phyloP scores from a whole-genome alignment of 2,113 vertebrate genomes.

The rat (Rattus norvegicus) region GRCr8 NC_086022.1:35614001-35614500 shows the following conservation, averaged over 20 bases:
- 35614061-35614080: slow-evolving; percentile 29
- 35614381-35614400: not conserved
- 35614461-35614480: not conserved
- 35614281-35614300: not conserved
- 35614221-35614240: slow-evolving; percentile 4
- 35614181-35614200: not conserved
- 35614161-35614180: not conserved
- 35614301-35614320: not conserved
- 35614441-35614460: not conserved
- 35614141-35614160: not conserved
- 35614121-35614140: slow-evolving; percentile 24
- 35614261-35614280: not conserved
- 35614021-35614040: not conserved
- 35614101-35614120: not conserved
- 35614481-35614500: not conserved
- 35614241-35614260: not conserved
- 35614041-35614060: slow-evolving; percentile 2
- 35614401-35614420: not conserved
- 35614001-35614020: not conserved
- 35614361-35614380: not conserved
- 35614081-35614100: slow-evolving; percentile 22
- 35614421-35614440: not conserved
- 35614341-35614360: not conserved
- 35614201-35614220: slow-evolving; percentile 7
- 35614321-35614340: not conserved